Percentiles rank a stretch among this genome's conserved stretches.
Conservation (phyloP, 2,888 invertebrate genomes). For the Apamea epomidion region DNA sequence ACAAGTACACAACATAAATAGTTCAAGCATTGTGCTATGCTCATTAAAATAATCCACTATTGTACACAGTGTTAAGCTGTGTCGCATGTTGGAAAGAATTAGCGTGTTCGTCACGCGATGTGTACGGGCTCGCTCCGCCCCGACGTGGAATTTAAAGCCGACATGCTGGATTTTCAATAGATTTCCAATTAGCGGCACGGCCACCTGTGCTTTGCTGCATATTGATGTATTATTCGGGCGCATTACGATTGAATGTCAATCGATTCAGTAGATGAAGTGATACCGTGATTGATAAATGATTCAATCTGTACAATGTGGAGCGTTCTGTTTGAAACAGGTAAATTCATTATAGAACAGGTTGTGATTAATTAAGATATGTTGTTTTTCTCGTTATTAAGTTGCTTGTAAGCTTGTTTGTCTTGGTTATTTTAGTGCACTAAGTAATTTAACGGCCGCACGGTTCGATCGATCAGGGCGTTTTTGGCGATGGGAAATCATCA, state of each 20-base stretch:
- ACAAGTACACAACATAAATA: constrained; percentile 53
- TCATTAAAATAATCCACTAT: constrained; percentile 51
- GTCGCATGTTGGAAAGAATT: constrained; percentile 51
- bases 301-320: constrained; percentile 27
- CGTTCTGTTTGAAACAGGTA: background rate
- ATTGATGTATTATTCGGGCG: constrained; percentile 46
- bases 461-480: too few relatives aligned
- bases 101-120: constrained; percentile 55
- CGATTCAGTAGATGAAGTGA: constrained; percentile 44
- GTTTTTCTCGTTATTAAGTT: background rate
- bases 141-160: constrained; percentile 8
- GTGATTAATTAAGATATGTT: background rate
- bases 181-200: constrained; percentile 56
- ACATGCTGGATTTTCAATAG: constrained; percentile 53
- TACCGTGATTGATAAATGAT: constrained; percentile 45
- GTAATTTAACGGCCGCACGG: background rate
- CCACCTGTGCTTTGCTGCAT: constrained; percentile 50
- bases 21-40: constrained; percentile 41
- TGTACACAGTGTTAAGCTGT: constrained; percentile 46
- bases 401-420: background rate
- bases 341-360: background rate
- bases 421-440: background rate
- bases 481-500: too few relatives aligned
- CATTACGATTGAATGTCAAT: constrained; percentile 46
- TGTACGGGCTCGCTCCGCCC: constrained; percentile 12